Conservation (phyloP, 2,888 invertebrate genomes). For the Drosophila trichaetosa region DNA sequence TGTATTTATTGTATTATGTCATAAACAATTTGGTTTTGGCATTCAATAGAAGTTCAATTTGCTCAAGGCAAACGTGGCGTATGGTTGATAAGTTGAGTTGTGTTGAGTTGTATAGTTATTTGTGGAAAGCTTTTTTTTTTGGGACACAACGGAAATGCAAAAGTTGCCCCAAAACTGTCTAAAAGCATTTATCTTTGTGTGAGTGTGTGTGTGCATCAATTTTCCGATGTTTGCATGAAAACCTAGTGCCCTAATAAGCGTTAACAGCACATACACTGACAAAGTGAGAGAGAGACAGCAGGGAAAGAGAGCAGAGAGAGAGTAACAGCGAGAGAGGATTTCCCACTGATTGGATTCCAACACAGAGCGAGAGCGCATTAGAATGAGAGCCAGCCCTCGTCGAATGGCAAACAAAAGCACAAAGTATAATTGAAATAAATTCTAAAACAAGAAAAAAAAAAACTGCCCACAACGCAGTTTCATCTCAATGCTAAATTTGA, state of each 20-base stretch:
- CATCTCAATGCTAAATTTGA: conserved; percentile 34
- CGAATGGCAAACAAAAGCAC: conserved; percentile 15
- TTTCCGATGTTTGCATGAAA: conserved; percentile 74
- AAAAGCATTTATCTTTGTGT: conserved; percentile 27
- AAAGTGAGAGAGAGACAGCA: conserved; percentile 10
- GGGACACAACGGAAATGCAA: conserved; percentile 66
- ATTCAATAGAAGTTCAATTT: conserved; percentile 59
- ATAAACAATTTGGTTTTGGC: conserved; percentile 65
- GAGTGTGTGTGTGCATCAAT: conserved; percentile 59
- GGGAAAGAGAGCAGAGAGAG: conserved; percentile 13
- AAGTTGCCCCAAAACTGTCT: conserved; percentile 63
- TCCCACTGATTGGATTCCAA: conserved; percentile 1
- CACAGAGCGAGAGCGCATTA: conserved; percentile 18
- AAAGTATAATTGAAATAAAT: conserved; percentile 55
- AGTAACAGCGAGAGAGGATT: conserved; percentile 9
- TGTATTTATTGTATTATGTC: conserved; percentile 65
- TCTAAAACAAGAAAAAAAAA: conserved; percentile 43
- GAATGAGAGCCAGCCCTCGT: conserved; percentile 17
- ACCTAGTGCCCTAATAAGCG: conserved; percentile 82
- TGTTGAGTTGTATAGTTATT: conserved; percentile 27
- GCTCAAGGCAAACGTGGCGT: conserved; percentile 59
- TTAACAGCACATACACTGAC: conserved; percentile 28
- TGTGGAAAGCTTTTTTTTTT: conserved; percentile 40
- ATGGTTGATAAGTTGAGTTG: conserved; percentile 21
- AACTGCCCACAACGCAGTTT: conserved; percentile 43